Evolutionary conservation across 2,797 vertebrate genomes (phyloP), one percentile per base, ranked within the genome.

Genomic region (Florisuga fusca): DNA sequence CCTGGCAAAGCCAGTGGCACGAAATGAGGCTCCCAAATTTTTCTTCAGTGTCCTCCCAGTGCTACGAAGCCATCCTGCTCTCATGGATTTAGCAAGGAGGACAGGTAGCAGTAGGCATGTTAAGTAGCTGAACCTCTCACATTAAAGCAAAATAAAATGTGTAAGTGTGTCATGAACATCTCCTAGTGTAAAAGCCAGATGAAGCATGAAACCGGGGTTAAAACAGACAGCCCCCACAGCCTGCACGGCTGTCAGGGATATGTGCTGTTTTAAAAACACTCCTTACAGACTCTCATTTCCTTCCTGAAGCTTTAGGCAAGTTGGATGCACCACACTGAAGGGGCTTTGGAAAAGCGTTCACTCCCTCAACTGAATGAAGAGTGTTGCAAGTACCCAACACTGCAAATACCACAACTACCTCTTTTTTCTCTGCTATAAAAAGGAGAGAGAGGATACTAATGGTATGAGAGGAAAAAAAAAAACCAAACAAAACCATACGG

Each of bases 401-500:
- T 34, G 25, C 2, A 3, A 75, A 67, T 18, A 25, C 4, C 0
- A 3, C 0, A 2, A 25, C 48, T 29, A 25, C 6, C 31, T 41
- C 14, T 41, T 41, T 38, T 36, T 46, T 27, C 50, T 50, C 55
- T 82, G n/a, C 7, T 18, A 7, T 9, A 26, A 29, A 54, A 77
- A 34, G 53, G 25, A 87, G 20, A 18, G 3, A 17, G 19, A 48
- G 5, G 10, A 12, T 38, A 26, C 14, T 41, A 59, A 53, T 5
- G 11, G 9, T n/a, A 55, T n/a, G 23, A 74, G 57, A 29, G 27
- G 29, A 62, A 34, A 55, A 62, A 69, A 66, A 20, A 13, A 41
- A 41, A n/a, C n/a, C 38, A 38, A 38, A 38, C 38, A 38, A 38
- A 38, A 38, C 38, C 38, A 41, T 12, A 13, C 0, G 3, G 18